Conservation (phyloP, 2,797 vertebrate genomes). For the Menidia menidia region DNA sequence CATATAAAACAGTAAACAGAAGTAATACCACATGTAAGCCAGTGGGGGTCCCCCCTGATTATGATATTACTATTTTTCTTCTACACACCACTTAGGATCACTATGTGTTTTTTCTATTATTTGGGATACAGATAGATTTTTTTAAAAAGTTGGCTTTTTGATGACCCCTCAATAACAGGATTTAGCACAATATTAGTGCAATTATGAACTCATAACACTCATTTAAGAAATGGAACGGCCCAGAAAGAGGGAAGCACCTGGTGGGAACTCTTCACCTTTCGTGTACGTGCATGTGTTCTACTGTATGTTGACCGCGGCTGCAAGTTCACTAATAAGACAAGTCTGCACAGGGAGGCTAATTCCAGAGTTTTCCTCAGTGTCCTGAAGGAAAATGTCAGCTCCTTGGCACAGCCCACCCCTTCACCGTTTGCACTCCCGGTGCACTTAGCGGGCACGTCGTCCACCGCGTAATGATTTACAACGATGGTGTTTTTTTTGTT, state of each 20-base stretch:
- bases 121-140: not conserved
- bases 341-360: constrained; percentile 74
- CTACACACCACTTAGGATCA: not conserved
- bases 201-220: too few relatives aligned
- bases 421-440: constrained; percentile 66
- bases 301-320: constrained; percentile 39
- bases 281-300: constrained; percentile 6
- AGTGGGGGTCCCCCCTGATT: constrained; percentile 70
- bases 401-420: constrained; percentile 61
- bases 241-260: not conserved
- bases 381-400: constrained; percentile 65
- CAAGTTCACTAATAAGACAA: constrained; percentile 67
- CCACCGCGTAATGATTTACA: constrained; percentile 72
- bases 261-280: not conserved
- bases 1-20: not conserved
- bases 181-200: too few relatives aligned
- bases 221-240: not conserved
- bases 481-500: constrained; percentile 40
- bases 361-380: constrained; percentile 64
- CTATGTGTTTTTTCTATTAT: not conserved
- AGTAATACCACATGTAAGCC: constrained; percentile 48
- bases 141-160: not conserved
- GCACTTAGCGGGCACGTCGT: constrained; percentile 59
- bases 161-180: not conserved
- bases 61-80: constrained; percentile 14